Conservation (phyloP, 1,140 invertebrate genomes). For the Homarus americanus region DNA sequence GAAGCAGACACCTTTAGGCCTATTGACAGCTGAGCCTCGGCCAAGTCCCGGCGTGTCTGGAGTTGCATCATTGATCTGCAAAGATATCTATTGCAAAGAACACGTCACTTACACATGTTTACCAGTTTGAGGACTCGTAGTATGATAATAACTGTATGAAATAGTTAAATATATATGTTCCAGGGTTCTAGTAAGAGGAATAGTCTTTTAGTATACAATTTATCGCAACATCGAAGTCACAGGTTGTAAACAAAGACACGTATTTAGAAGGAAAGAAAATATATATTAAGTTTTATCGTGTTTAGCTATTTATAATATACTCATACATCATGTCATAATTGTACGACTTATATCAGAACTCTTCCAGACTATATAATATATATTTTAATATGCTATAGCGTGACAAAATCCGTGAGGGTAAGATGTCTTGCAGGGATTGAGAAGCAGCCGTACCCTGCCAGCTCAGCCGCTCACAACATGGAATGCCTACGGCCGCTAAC, state of each 20-base stretch:
- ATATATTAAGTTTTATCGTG: neutral
- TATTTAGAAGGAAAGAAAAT: neutral
- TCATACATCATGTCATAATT: neutral
- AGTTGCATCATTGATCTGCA: constrained; percentile 44
- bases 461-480: constrained; percentile 31
- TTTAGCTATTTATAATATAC: neutral
- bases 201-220: neutral
- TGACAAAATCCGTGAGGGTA: constrained; percentile 6
- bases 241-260: neutral
- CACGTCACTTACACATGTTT: neutral
- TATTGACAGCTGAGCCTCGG: constrained; percentile 60
- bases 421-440: constrained; percentile 32
- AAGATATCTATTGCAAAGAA: constrained; percentile 31
- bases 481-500: constrained; percentile 61
- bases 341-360: neutral
- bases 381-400: neutral
- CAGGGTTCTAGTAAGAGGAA: neutral
- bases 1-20: constrained; percentile 58
- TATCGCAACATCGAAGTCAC: neutral
- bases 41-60: constrained; percentile 43
- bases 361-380: neutral
- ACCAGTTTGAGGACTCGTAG: neutral
- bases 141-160: neutral
- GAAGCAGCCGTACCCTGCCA: constrained; percentile 59
- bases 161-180: neutral